Evolutionary conservation across 2,113 vertebrate genomes (phyloP), one percentile per base, ranked within the genome.

Genomic region (Thymallus thymallus): DNA sequence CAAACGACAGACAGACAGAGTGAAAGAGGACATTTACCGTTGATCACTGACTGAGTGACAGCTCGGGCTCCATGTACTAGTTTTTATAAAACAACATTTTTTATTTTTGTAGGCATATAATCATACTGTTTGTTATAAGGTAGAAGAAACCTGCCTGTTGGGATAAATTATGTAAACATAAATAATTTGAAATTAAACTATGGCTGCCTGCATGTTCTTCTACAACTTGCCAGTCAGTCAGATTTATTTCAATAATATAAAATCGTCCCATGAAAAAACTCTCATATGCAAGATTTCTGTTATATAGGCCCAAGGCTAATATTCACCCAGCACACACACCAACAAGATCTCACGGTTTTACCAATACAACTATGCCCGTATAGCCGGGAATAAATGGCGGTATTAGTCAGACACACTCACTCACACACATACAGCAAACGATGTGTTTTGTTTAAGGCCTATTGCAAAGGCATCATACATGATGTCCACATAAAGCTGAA

Each of bases 21-120:
- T 75, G 24, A 58, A 30, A 9, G 63, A 61, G 73, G 74, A 66
- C 56, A 80, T 78, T 60, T 56, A 9, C 3, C 3, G 30, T 2
- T 68, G 70, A 60, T 65, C 71, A 64, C 60, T 45, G 48, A 35
- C 63, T 65, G 23, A 63, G 23, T 24, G 41, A 72, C 66, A 72
- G 22, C 32, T 35, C 55, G 55, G 20, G 29, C 58, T 48, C 68
- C 29, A 45, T 69, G 65, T n/a, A 61, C 71, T 14, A 56, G 16
- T 66, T 20, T 48, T 63, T 71, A 73, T 35, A 62, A 67, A 69
- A 61, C 14, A 56, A 46, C 9, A 41, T 12, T 9, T 41, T 41
- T 41, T 41, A 41, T 41, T 41, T 41, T 41, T 41, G 35, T 41
- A 41, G 35, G 35, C 9, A 41, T 41, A 5, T 63, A 6, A 74